These are phyloP conservation scores for Zaprionus taronus DNA, from an alignment of 1,140 invertebrate species.

Conservation along the genomic window DNA sequence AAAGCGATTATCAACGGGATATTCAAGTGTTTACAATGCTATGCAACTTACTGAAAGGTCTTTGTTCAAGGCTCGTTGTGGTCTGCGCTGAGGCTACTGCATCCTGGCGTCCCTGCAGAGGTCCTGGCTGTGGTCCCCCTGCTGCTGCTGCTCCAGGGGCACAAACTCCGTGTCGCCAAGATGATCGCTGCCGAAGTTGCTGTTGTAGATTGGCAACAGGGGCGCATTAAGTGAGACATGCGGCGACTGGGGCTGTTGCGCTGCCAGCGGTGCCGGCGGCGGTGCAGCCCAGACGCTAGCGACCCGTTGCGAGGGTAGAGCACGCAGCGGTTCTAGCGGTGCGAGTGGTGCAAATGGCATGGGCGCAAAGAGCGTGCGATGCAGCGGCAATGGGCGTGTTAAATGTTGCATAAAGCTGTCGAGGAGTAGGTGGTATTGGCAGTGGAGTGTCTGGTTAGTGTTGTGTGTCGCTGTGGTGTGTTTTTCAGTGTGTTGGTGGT, in stretches of 20 bases:
- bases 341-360: constrained; percentile 64
- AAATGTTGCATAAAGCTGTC: constrained; percentile 76
- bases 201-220: constrained; percentile 64
- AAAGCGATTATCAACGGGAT: neutral
- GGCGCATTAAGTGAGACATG: constrained; percentile 54
- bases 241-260: constrained; percentile 39
- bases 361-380: constrained; percentile 66
- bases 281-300: constrained; percentile 64
- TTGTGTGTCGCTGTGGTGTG: constrained; percentile 6
- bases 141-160: constrained; percentile 71
- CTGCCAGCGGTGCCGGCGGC: constrained; percentile 52
- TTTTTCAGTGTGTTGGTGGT: neutral
- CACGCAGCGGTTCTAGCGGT: constrained; percentile 68
- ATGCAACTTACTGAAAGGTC: constrained; percentile 72
- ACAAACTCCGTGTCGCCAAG: constrained; percentile 71
- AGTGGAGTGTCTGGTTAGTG: constrained; percentile 55
- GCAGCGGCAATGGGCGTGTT: constrained; percentile 76
- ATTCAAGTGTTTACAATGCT: neutral
- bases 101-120: constrained; percentile 56
- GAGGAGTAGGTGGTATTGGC: constrained; percentile 10
- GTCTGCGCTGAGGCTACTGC: constrained; percentile 18
- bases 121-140: constrained; percentile 5
- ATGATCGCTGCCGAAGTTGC: constrained; percentile 40
- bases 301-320: constrained; percentile 68
- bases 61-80: constrained; percentile 43